Evolutionary conservation across 2,797 vertebrate species (phyloP), one percentile per base, ranked within the genome.

Genomic region (Pteronotus mesoamericanus): DNA sequence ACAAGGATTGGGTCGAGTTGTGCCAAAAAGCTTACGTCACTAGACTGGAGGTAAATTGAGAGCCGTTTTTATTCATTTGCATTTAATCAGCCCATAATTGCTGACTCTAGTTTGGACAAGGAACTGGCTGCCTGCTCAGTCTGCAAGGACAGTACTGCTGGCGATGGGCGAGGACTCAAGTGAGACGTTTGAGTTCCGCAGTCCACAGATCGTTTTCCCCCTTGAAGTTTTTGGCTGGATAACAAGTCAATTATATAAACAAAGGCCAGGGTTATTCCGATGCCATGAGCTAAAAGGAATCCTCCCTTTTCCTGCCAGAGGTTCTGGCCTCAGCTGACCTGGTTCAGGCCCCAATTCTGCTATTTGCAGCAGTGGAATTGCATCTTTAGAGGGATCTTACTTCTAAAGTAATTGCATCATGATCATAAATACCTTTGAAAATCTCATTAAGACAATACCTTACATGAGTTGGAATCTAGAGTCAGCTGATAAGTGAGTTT

Each of bases 71-170:
- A 64, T 93, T 97, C 9, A 96, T 98, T 97, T 98, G 51, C 97
- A 98, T 98, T 97, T 97, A 97, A 97, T 97, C 37, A 34, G 74
- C 37, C 79, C 88, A 37, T 22, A 96, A 96, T 95, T 95, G 96
- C 95, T 94, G 95, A 97, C 94, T 93, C 75, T 89, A 48, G 69
- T 51, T 86, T 90, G 69, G 26, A 59, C 87, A 92, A 93, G 89
- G 80, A 88, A 92, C 74, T 92, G 61, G 9, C 75, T 92, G 79
- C 44, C 71, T 91, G 34, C 37, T 89, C 94, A 48, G 51, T 71
- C 75, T 94, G 32, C 18, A 46, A 74, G 85, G 86, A 29, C 26
- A 68, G 86, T 42, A 59, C 48, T 51, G 46, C 85, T 86, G 37
- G 72, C 11, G 71, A 1, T 26, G 6, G 68, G 72, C 48, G 92